Evolutionary conservation across 2,797 vertebrate genomes (phyloP).

Genomic region (Knipowitschia caucasica): DNA sequence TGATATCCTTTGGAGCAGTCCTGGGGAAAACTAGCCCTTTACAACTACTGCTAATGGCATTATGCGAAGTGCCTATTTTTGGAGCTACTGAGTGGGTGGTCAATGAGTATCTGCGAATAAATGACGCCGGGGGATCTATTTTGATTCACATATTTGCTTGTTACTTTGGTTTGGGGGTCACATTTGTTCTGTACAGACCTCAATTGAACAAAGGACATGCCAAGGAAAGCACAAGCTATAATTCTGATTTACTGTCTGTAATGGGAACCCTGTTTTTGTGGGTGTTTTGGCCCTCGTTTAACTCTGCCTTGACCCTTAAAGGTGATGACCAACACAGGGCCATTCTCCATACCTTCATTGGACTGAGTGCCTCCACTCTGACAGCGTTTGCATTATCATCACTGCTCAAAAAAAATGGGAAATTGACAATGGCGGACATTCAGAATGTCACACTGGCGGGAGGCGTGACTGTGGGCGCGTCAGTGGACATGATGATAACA

Average conservation of each 20-base stretch:
- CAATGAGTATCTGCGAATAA: slow-evolving; percentile 71
- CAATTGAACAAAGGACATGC: slow-evolving; percentile 51
- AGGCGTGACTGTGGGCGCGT: slow-evolving; percentile 77
- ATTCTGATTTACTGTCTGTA: slow-evolving; percentile 78
- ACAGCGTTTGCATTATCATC: slow-evolving; percentile 79
- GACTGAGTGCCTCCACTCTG: slow-evolving; percentile 76
- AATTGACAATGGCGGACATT: slow-evolving; percentile 78
- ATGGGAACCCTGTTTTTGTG: slow-evolving; percentile 84
- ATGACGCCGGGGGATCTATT: slow-evolving; percentile 83
- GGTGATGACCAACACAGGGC: slow-evolving; percentile 81
- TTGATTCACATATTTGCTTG: slow-evolving; percentile 85
- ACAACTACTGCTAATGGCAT: slow-evolving; percentile 80
- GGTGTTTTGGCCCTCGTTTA: slow-evolving; percentile 90
- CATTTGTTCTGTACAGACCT: slow-evolving; percentile 77
- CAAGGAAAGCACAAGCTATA: slow-evolving; percentile 74
- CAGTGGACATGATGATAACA: slow-evolving; percentile 80
- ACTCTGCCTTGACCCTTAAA: slow-evolving; percentile 73
- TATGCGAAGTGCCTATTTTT: slow-evolving; percentile 79
- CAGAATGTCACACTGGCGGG: slow-evolving; percentile 86
- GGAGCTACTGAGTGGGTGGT: slow-evolving; percentile 77
- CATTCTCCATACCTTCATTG: slow-evolving; percentile 83
- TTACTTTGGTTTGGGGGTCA: slow-evolving; percentile 83
- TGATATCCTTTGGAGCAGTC: slow-evolving; percentile 82
- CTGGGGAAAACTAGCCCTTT: slow-evolving; percentile 82
- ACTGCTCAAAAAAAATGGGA: slow-evolving; percentile 75